Evolutionary conservation across 2,888 invertebrate species (phyloP).

Genomic region (Lasiommata megera): DNA sequence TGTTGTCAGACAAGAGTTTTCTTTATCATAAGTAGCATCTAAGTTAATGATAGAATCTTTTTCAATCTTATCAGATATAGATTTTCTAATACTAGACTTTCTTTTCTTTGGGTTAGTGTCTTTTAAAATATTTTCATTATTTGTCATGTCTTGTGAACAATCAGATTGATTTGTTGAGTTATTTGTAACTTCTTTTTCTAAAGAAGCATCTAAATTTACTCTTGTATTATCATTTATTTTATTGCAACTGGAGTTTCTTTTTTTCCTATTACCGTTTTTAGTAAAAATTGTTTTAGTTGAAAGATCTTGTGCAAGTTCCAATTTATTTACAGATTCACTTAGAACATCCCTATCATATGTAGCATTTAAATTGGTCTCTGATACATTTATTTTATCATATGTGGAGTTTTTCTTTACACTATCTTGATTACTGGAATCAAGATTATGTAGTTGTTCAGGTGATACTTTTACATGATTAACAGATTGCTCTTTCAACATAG

Average conservation of each 20-base stretch:
- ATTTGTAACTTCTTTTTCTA: conserved; percentile 31
- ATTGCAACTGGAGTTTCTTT: conserved; percentile 2
- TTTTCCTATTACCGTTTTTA: conserved; percentile 8
- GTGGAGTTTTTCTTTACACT: conserved; percentile 8
- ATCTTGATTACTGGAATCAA: not conserved
- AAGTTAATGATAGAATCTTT: conserved; percentile 20
- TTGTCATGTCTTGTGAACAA: not conserved
- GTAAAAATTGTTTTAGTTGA: conserved; percentile 14
- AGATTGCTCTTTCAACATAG: conserved; percentile 9
- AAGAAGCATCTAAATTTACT: conserved; percentile 29
- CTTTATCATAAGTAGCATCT: conserved; percentile 28
- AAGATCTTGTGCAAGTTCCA: not conserved
- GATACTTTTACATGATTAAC: not conserved
- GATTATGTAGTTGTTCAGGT: not conserved
- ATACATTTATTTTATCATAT: conserved; percentile 21
- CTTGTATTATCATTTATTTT: not conserved
- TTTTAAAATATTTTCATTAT: not conserved
- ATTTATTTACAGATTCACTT: not conserved
- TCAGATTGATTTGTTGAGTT: not conserved
- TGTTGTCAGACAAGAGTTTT: conserved; percentile 19
- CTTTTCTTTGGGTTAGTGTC: not conserved
- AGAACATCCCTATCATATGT: conserved; percentile 28
- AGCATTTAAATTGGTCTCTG: conserved; percentile 22
- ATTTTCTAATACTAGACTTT: not conserved
- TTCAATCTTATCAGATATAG: not conserved